Conservation (phyloP, 2,797 vertebrate genomes). For the Intellagama lesueurii region DNA sequence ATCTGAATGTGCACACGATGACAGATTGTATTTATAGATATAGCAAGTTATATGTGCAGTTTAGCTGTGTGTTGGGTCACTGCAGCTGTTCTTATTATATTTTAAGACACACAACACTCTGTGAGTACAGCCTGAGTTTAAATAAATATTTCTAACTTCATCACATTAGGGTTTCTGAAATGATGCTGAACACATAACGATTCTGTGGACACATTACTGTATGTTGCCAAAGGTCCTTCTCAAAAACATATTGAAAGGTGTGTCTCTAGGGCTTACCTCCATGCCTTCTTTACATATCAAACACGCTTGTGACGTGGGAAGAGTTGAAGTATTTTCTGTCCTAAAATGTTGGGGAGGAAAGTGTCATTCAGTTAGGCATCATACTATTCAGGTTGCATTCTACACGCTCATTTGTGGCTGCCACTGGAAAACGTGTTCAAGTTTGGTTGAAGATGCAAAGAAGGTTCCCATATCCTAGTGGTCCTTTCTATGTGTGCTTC, state of each 20-base stretch:
- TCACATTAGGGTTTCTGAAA: background rate
- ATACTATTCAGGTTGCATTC: background rate
- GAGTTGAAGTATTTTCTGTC: conserved; percentile 27
- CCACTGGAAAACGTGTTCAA: background rate
- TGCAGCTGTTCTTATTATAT: background rate
- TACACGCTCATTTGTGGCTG: background rate
- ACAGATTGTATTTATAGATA: background rate
- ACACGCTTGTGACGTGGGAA: conserved; percentile 40
- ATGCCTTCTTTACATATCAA: conserved; percentile 6
- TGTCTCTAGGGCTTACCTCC: conserved; percentile 58
- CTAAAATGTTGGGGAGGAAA: conserved; percentile 47
- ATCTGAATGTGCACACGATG: background rate
- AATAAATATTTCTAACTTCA: background rate
- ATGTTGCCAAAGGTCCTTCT: conserved; percentile 21
- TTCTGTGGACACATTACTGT: background rate
- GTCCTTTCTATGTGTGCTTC: background rate
- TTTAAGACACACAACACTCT: background rate
- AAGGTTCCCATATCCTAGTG: background rate
- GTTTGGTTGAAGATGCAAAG: background rate
- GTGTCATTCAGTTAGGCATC: background rate
- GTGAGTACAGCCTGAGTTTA: background rate
- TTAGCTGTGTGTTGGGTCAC: background rate
- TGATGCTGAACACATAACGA: background rate
- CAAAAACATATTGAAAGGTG: background rate
- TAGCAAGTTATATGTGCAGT: background rate